Evolutionary conservation across 35 echinoderm and acorn worm genomes (phyloP).

Genomic region (Anneissia japonica): DNA sequence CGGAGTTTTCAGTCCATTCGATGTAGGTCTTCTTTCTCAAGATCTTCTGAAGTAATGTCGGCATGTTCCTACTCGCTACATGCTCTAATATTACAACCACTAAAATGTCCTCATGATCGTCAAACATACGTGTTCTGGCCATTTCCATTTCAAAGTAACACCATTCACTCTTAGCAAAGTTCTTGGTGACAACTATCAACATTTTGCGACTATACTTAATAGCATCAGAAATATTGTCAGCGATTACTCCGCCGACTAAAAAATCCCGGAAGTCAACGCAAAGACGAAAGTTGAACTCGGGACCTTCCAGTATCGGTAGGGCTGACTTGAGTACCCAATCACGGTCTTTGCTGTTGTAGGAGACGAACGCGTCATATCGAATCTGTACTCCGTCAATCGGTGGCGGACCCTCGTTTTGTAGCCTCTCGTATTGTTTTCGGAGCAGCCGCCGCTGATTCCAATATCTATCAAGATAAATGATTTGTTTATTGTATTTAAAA

Average conservation of each 20-base stretch:
- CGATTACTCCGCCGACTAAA: slow-evolving; percentile 42
- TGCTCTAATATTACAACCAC: background rate
- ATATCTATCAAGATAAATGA: background rate
- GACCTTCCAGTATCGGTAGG: slow-evolving; percentile 34
- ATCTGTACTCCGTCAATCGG: background rate
- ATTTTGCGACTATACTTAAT: slow-evolving; percentile 46
- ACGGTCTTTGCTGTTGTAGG: slow-evolving; percentile 54
- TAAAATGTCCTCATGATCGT: background rate
- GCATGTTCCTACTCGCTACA: background rate
- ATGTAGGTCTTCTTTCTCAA: slow-evolving; percentile 10
- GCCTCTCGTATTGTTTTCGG: background rate
- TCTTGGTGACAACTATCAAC: slow-evolving; percentile 38
- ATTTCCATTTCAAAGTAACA: slow-evolving; percentile 64
- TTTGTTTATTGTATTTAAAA: no score
- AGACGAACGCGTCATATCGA: slow-evolving; percentile 54
- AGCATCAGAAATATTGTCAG: slow-evolving; percentile 47
- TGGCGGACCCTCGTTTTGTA: background rate
- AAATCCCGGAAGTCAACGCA: slow-evolving; percentile 59
- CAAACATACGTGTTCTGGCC: slow-evolving; percentile 2
- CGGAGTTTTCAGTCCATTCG: background rate
- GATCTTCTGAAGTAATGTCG: background rate
- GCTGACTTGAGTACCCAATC: slow-evolving; percentile 40
- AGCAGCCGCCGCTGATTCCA: background rate
- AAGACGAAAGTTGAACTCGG: background rate
- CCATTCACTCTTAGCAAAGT: slow-evolving; percentile 69